Evolutionary conservation across 2,888 invertebrate species (phyloP).

Genomic region (Aphodius granarius): DNA sequence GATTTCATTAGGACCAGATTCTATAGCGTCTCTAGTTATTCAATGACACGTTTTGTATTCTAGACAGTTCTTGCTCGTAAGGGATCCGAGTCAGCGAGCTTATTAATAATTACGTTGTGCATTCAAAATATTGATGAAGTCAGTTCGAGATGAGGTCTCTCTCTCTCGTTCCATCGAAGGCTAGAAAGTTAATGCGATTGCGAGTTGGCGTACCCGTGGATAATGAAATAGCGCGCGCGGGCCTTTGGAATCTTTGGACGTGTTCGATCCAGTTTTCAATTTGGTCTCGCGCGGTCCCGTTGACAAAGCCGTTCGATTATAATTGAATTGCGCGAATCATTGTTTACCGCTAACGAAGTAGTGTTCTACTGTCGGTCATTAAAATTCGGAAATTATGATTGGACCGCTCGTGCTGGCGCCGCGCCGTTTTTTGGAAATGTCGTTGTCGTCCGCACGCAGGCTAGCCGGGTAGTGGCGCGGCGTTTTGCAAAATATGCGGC

Average conservation of each 20-base stretch:
- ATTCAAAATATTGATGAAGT: background rate
- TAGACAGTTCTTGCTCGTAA: background rate
- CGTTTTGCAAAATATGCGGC: background rate
- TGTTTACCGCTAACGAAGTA: conserved; percentile 43
- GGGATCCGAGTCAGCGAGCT: background rate
- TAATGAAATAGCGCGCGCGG: background rate
- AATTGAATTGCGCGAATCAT: conserved; percentile 42
- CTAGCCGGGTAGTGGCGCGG: background rate
- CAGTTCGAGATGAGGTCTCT: background rate
- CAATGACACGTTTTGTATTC: background rate
- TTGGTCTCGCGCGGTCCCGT: conserved; percentile 24
- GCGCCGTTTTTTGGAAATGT: background rate
- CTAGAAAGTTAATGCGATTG: background rate
- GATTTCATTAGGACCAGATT: background rate
- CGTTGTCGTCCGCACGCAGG: no score
- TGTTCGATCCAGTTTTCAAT: conserved; percentile 31
- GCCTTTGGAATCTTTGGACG: background rate
- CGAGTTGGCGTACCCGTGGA: background rate
- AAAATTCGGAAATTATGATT: conserved; percentile 44
- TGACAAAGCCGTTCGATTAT: conserved; percentile 37
- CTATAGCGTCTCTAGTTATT: background rate
- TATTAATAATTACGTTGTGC: background rate
- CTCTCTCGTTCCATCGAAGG: background rate
- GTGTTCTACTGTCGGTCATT: conserved; percentile 36
- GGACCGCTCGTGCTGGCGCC: conserved; percentile 12